Percentiles rank a stretch among this genome's conserved stretches.
Evolutionary conservation across 2,888 invertebrate genomes (phyloP).

Genomic region (Metallyticus violacea): DNA sequence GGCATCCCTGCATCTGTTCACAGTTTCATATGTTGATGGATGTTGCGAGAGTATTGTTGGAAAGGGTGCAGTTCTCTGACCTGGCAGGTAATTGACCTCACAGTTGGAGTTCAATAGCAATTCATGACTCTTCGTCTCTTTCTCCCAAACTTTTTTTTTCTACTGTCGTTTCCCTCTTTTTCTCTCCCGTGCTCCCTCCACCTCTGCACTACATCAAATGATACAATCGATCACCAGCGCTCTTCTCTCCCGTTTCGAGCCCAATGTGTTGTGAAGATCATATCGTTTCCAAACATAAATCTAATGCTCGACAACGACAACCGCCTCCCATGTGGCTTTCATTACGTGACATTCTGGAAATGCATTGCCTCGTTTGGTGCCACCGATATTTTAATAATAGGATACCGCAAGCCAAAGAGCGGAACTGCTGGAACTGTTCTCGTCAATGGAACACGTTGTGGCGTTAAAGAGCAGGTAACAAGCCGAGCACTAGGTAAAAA

Average conservation of each 20-base stretch:
- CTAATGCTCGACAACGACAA: not conserved
- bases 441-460: too few species aligned
- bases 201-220: too few species aligned
- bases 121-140: too few species aligned
- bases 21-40: not conserved
- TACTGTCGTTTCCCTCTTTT: too few species aligned
- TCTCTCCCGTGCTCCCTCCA: too few species aligned
- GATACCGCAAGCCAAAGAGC: not conserved
- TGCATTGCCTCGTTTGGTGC: too few species aligned
- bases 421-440: too few species aligned
- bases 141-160: not conserved
- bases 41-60: not conserved
- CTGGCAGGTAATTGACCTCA: not conserved
- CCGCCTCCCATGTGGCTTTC: too few species aligned
- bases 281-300: not conserved
- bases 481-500: too few species aligned
- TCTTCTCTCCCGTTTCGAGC: not conserved
- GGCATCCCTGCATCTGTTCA: too few species aligned
- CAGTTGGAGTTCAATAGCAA: too few species aligned
- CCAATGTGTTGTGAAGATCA: not conserved
- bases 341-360: not conserved
- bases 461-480: too few species aligned
- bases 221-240: not conserved
- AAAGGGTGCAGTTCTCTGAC: not conserved
- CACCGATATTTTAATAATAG: not conserved